Evolutionary conservation across 2,797 vertebrate genomes (phyloP).

Genomic region (Thaleichthys pacificus): DNA sequence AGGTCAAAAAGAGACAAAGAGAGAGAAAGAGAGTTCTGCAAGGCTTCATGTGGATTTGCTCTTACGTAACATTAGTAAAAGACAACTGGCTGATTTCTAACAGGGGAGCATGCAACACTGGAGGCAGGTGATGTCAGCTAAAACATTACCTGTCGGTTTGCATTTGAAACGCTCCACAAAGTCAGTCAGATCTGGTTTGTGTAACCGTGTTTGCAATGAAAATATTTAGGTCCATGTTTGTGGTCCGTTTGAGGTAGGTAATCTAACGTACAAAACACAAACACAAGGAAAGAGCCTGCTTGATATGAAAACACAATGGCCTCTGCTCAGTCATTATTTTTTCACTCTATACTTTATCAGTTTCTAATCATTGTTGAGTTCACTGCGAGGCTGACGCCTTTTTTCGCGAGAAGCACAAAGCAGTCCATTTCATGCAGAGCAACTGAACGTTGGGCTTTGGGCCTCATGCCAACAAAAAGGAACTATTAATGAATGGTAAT

Average conservation of each 20-base stretch:
- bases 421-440: slow-evolving; percentile 9
- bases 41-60: slow-evolving; percentile 29
- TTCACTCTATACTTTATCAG: slow-evolving; percentile 4
- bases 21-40: slow-evolving; percentile 16
- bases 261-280: slow-evolving; percentile 27
- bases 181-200: slow-evolving; percentile 72
- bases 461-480: slow-evolving; percentile 7
- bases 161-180: slow-evolving; percentile 71
- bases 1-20: slow-evolving; percentile 13
- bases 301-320: slow-evolving; percentile 57
- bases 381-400: slow-evolving; percentile 41
- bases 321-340: slow-evolving; percentile 38
- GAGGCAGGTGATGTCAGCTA: slow-evolving; percentile 72
- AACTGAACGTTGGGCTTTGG: slow-evolving; percentile 42
- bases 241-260: slow-evolving; percentile 18
- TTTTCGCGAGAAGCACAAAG: slow-evolving; percentile 39
- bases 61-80: slow-evolving; percentile 50
- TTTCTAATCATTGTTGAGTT: slow-evolving; percentile 49
- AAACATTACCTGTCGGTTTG: slow-evolving; percentile 70
- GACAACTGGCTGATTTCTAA: slow-evolving; percentile 47
- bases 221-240: slow-evolving; percentile 41
- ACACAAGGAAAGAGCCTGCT: slow-evolving; percentile 47
- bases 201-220: slow-evolving; percentile 51
- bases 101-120: slow-evolving; percentile 49
- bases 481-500: not conserved